Conservation (phyloP, 2,888 invertebrate species). For the Nematopogon swammerdamellus region DNA sequence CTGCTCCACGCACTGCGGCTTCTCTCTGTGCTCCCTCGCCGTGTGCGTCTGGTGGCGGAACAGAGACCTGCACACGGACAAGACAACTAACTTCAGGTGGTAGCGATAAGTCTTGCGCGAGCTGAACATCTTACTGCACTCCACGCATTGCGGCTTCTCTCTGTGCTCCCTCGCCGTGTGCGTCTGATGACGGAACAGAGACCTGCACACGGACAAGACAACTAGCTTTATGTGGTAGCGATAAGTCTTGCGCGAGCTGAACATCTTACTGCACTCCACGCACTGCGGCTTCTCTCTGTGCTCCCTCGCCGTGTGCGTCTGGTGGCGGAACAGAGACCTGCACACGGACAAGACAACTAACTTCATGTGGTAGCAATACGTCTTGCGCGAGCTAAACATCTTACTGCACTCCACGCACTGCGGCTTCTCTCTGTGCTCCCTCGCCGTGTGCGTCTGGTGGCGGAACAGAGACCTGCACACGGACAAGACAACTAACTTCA, state of each 20-base stretch:
- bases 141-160: constrained; percentile 30
- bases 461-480: background rate
- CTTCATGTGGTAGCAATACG: background rate
- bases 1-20: constrained; percentile 35
- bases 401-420: background rate
- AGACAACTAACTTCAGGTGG: constrained; percentile 34
- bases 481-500: background rate
- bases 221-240: background rate
- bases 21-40: constrained; percentile 15
- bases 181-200: background rate
- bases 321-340: background rate
- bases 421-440: background rate
- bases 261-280: background rate
- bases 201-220: background rate
- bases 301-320: background rate
- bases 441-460: background rate
- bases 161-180: constrained; percentile 10
- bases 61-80: background rate
- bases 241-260: background rate
- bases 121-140: constrained; percentile 43
- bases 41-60: constrained; percentile 1
- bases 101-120: constrained; percentile 40
- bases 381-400: background rate
- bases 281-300: background rate
- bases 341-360: background rate